Base-by-base conservation (phyloP, 2,797 vertebrate species). In the Xyrichtys novacula region DNA sequence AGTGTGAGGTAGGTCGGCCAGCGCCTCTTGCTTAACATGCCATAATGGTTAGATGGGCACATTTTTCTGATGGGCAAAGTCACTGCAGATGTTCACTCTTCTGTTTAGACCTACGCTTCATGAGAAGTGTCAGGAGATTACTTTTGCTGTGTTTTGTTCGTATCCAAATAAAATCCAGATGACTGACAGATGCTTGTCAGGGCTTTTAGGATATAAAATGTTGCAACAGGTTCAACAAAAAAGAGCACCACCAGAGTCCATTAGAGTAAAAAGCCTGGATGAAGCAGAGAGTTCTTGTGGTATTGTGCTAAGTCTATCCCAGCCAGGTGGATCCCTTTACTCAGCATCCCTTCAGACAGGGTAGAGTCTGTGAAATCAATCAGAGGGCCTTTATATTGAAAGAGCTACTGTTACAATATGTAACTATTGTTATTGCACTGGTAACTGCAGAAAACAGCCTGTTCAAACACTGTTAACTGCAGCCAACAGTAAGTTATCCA, bases 1-100 rank as follows among this genome's bases (percentile, higher is more conserved):
- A 56, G 48, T 57, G 53, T 78, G 47, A 87, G 78, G 83, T 86
- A 80, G 77, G 65, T 85, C 77, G 74, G 49, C 36, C 62, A 49
- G 53, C 25, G 60, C 50, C 22, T 60, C 56, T 74, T 48, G 22
- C 43, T 63, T 54, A 38, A 54, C 57, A 40, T 34, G 38, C 47
- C 16, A 50, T 20, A 20, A 65, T 15, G 9, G 19, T 23, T 9
- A 7, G n/a, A 40, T 17, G 28, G 43, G 62, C 38, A 57, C 25
- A 57, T 64, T 14, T 48, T 1, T 58, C 22, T 44, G 59, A 73
- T 42, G 39, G 31, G 64, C 42, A 71, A 64, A 22, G 22, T 58
- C 32, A 23, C 19, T 25, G 11, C 4, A 20, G 40, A n/a, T 6
- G 17, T 19, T 44, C n/a, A n/a, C n/a, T n/a, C n/a, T 14, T 14